A percentile compares a stretch with the other conserved stretches of the same genome.
Evolutionary conservation across 2,797 vertebrate genomes (phyloP).

Genomic region (Peromyscus attwateri): DNA sequence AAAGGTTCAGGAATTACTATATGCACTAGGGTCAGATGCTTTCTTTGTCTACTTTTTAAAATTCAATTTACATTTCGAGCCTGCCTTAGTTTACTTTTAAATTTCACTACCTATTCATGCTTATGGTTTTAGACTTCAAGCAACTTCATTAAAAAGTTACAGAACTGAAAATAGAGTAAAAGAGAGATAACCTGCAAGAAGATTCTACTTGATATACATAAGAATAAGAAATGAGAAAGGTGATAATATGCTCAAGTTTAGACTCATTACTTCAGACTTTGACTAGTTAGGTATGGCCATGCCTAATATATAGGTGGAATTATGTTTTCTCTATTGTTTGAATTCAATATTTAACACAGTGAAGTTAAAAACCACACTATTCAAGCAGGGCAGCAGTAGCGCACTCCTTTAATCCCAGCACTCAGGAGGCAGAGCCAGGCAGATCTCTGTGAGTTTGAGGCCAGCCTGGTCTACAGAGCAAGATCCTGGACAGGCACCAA

Average conservation of each 20-base stretch:
- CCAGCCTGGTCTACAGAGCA: too few relatives aligned
- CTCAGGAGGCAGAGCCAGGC: too few relatives aligned
- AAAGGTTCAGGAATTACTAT: conserved; percentile 10
- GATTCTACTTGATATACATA: background rate
- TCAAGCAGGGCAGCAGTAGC: background rate
- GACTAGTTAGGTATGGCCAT: background rate
- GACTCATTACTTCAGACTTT: background rate
- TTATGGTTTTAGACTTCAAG: background rate
- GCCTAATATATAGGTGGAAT: background rate
- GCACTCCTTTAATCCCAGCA: too few relatives aligned
- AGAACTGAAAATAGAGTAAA: conserved; percentile 21
- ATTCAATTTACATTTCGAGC: background rate
- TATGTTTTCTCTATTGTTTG: background rate
- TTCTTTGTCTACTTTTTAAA: background rate
- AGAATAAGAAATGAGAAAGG: background rate
- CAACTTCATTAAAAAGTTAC: background rate
- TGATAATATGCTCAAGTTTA: background rate
- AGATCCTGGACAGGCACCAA: too few relatives aligned
- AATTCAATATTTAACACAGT: background rate
- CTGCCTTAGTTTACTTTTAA: background rate
- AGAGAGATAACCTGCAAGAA: background rate
- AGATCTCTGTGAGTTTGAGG: too few relatives aligned
- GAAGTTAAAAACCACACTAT: background rate
- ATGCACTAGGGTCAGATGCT: background rate
- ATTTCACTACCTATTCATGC: background rate